phyloP scores from a whole-genome alignment of 2,113 vertebrate genomes.

The Silurus meridionalis region DNA sequence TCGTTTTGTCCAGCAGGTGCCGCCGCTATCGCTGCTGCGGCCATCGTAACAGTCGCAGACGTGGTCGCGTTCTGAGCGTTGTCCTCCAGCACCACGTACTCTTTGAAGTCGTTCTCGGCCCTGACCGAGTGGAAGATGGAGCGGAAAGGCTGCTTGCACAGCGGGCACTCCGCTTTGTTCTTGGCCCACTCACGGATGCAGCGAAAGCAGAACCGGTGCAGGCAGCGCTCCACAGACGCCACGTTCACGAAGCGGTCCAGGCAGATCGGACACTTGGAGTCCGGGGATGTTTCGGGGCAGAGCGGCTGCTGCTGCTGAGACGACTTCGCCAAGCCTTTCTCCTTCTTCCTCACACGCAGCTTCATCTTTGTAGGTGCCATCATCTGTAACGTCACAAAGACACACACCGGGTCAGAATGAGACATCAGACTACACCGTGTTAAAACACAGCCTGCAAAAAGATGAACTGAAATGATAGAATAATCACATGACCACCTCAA shows the following conservation, averaged over 20 bases:
- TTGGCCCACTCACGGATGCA: constrained; percentile 98
- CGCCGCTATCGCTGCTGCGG: constrained; percentile 62
- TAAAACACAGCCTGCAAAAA: too few relatives aligned
- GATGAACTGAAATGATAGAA: background rate
- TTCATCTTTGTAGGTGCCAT: constrained; percentile 79
- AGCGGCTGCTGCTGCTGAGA: constrained; percentile 44
- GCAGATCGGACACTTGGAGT: constrained; percentile 97
- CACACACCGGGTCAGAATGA: background rate
- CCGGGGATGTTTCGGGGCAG: constrained; percentile 81
- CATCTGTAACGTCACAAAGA: constrained; percentile 64
- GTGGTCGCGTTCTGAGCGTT: constrained; percentile 53
- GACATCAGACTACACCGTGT: background rate
- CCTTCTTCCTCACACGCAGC: constrained; percentile 69
- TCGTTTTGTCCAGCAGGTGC: constrained; percentile 75
- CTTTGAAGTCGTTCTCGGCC: constrained; percentile 91
- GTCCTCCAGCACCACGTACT: constrained; percentile 79
- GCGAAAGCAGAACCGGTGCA: constrained; percentile 93
- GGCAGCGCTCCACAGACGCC: constrained; percentile 86
- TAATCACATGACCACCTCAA: background rate
- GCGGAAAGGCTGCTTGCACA: constrained; percentile 94
- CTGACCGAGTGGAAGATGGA: constrained; percentile 95
- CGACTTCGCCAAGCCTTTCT: constrained; percentile 59
- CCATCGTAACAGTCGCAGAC: background rate
- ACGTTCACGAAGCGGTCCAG: constrained; percentile 92
- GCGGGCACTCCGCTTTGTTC: constrained; percentile 95